Base-by-base conservation (phyloP, 1,140 invertebrate species). In the Armadillidium nasatum region DNA sequence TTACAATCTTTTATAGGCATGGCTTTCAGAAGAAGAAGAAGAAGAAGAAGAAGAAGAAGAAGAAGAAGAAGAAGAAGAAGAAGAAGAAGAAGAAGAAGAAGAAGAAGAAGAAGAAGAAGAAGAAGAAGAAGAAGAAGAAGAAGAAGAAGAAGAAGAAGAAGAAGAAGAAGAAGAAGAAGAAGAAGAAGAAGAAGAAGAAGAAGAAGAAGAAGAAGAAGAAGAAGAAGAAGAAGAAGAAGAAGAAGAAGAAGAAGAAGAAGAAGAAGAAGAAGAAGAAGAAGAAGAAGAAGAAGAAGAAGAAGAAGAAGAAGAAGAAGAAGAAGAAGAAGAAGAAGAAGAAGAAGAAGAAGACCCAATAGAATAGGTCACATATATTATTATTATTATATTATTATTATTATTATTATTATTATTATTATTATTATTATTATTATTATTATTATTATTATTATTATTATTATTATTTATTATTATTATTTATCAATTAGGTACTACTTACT, bases 41-140 rank as follows among this genome's bases (percentile, higher is more conserved):
- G n/a, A 54, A 54, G 50, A 54, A n/a, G 50, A 54, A 10, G 50
- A 54, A 54, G n/a, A 10, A 54, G 50, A 54, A n/a, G n/a, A 54
- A n/a, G 50, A 54, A 54, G 50, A 54, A 54, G 50, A n/a, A n/a
- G 50, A 54, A n/a, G 50, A 54, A 54, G n/a, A 54, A n/a, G 50
- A 54, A 54, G 50, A 54, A n/a, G 50, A 54, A n/a, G 50, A 54
- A n/a, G n/a, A n/a, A n/a, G n/a, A 54, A n/a, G n/a, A 54, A n/a
- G n/a, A n/a, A n/a, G n/a, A n/a, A n/a, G n/a, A 54, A 54, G n/a
- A n/a, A n/a, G n/a, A n/a, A n/a, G n/a, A n/a, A 54, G n/a, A 54
- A n/a, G n/a, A n/a, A n/a, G n/a, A n/a, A 10, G n/a, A n/a, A 54
- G n/a, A n/a, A 10, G n/a, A 54, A 54, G 10, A n/a, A n/a, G n/a